Evolutionary conservation across 1,140 invertebrate species (phyloP), one percentile per base, ranked within the genome.

Genomic region (Aphaenogaster floridana): DNA sequence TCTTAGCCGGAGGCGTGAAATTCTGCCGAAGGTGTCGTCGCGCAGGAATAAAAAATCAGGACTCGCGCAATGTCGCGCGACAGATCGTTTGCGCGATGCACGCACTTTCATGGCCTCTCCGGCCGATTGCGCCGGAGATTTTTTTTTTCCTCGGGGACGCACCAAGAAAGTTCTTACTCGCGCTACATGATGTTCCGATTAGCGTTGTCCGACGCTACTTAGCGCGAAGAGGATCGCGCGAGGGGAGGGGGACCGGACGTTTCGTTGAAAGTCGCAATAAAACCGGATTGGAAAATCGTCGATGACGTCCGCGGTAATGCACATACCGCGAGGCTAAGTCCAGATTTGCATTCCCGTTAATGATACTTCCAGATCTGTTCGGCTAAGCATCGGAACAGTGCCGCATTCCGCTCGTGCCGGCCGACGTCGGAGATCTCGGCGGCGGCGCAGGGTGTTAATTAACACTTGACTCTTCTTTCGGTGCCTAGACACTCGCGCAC

Each of bases 291-390:
- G 80, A 84, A 84, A 84, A 84, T 50, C 80, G 69, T 17, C 54
- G 84, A 79, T 90, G 89, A 90, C 88, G 84, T 89, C 45, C 28
- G 17, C n/a, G 68, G 63, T 36, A 50, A 54, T 64, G 72, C 42
- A 61, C 87, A 78, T 86, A 72, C 69, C 85, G 36, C 84, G 68
- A 45, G 71, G 77, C 78, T 89, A 90, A 90, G 89, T 83, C 84
- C 68, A 89, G 89, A 90, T 90, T 90, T 90, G 89, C 78, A 90
- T 90, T 90, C 89, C 89, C 89, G 88, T 87, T 90, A 89, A 87
- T 71, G 88, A 90, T 90, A 90, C 86, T 89, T 90, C 88, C 89
- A 90, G 88, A 90, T 90, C 88, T 89, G 88, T 89, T 89, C 48
- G 63, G 39, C 15, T n/a, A n/a, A 50, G 81, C 83, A 17, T 68